Conservation (phyloP, 2,113 vertebrate genomes). For the Clupea harengus region DNA sequence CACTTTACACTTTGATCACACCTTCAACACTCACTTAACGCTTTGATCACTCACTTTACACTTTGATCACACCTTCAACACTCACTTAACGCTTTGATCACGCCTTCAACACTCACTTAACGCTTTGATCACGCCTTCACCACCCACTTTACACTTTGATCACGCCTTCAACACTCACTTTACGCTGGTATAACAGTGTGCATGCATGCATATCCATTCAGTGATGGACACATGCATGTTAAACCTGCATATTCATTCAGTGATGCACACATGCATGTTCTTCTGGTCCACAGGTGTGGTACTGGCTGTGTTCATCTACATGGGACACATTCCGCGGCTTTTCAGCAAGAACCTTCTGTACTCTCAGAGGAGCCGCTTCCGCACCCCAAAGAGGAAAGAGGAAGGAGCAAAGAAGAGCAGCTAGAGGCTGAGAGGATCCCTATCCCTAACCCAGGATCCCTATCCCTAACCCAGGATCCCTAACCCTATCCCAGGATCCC, state of each 20-base stretch:
- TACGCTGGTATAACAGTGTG: not conserved
- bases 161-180: no score
- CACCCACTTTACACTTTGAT: slow-evolving; percentile 14
- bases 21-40: not conserved
- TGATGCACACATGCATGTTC: not conserved
- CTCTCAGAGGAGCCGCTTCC: slow-evolving; percentile 77
- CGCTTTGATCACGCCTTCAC: not conserved
- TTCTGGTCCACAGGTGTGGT: slow-evolving; percentile 76
- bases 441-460: no score
- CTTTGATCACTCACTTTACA: no score
- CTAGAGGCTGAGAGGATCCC: not conserved
- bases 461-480: no score
- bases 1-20: not conserved
- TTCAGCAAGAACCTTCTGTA: slow-evolving; percentile 86
- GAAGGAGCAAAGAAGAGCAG: slow-evolving; percentile 53
- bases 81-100: not conserved
- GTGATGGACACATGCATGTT: not conserved
- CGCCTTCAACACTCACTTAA: not conserved
- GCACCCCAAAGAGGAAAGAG: slow-evolving; percentile 67
- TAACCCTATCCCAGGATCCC: no score
- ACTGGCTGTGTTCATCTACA: slow-evolving; percentile 77
- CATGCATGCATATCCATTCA: not conserved
- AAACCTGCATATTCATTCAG: not conserved
- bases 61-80: no score
- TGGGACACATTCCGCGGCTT: slow-evolving; percentile 81